Base-by-base conservation (phyloP, 1,140 invertebrate genomes). In the Orius insidiosus region DNA sequence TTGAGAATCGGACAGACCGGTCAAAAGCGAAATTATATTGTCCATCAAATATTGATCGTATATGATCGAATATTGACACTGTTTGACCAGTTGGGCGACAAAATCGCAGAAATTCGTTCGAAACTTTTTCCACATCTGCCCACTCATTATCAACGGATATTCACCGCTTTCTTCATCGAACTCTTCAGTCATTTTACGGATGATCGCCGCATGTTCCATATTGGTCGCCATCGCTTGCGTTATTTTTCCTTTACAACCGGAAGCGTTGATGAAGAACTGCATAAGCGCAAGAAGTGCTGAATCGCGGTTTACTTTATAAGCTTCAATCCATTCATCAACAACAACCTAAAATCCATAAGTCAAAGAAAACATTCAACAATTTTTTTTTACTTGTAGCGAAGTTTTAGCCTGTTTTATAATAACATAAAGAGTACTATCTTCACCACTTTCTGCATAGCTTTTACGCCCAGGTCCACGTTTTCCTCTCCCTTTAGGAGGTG, bases 41-140 rank as follows among this genome's bases (percentile, higher is more conserved):
- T 99, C 95, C 92, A 98, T 98, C 33, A 99, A 68, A 63, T 92
- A 96, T 59, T 98, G 92, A 67, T 99, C 96, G 59, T 98, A 99
- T 56, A 99, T 97, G 47, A 99, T 98, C 36, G 87, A 93, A 65
- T 98, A 95, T 63, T 98, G 94, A 60, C 93, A 98, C 63, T 97
- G 92, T 49, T 89, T 83, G 13, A 99, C 92, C 31, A 99, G 67
- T 2, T 87, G 84, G 65, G 95, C 87, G 9, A 98, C 86, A 68
- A 98, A 98, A 61, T 98, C 94, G 63, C 89, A 94, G 60, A 97
- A 97, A 66, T 94, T 95, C 16, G 75, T 69, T 19, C 86, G 76
- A 59, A 99, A 98, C 62, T 97, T 97, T 62, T 96, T 97, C 88
- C 89, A 98, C 39, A 85, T 81, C 55, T 90, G 87, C 0, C 93